These are phyloP conservation scores for Aphidius colemani DNA, from an alignment of 2,888 invertebrate genomes.

Conservation along the genomic window DNA sequence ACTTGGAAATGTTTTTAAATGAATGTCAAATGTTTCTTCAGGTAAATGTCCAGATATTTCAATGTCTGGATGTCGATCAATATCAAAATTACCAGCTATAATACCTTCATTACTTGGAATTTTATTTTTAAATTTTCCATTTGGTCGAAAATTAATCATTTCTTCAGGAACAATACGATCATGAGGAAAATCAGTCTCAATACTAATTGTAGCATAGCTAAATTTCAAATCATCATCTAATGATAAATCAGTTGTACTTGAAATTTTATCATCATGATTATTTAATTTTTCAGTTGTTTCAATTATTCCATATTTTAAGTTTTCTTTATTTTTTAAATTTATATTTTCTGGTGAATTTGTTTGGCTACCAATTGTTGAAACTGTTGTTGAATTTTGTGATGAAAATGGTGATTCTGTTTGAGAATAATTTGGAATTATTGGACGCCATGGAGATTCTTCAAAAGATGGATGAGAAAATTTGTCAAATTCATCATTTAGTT, in stretches of 20 bases:
- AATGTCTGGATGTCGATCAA: constrained; percentile 39
- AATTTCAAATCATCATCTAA: constrained; percentile 27
- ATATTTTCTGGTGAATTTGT: neutral
- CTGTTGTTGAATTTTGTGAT: constrained; percentile 19
- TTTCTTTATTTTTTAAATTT: neutral
- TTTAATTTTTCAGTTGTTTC: constrained; percentile 1
- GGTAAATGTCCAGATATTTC: constrained; percentile 51
- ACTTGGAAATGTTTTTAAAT: constrained; percentile 44
- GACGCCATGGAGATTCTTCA: constrained; percentile 57
- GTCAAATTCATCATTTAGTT: constrained; percentile 37
- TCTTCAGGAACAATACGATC: constrained; percentile 52
- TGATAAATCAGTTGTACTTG: constrained; percentile 15
- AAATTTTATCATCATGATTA: constrained; percentile 8
- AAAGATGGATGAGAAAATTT: constrained; percentile 52
- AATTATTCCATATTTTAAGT: neutral
- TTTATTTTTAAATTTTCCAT: constrained; percentile 52
- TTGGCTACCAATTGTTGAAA: neutral
- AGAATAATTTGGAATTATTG: constrained; percentile 51
- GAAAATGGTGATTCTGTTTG: constrained; percentile 45
- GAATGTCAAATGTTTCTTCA: constrained; percentile 49
- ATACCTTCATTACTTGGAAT: constrained; percentile 37
- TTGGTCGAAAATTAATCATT: constrained; percentile 47
- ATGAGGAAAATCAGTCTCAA: constrained; percentile 48
- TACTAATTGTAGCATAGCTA: constrained; percentile 33
- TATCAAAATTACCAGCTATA: neutral